Evolutionary conservation across 2,888 invertebrate species (phyloP).

Genomic region (Lasius platythorax): DNA sequence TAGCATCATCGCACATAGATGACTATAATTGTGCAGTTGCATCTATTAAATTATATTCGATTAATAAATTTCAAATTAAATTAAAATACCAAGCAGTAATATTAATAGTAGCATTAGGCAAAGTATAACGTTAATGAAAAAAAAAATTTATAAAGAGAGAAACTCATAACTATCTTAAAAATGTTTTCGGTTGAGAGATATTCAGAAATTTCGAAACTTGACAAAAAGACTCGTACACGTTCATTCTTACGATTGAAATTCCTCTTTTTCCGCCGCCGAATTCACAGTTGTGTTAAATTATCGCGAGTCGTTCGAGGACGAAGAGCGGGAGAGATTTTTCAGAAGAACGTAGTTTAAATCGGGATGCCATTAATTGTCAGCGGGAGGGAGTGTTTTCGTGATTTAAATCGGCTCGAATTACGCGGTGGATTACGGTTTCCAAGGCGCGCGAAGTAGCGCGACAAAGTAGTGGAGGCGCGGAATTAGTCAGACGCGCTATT

Average conservation of each 20-base stretch:
- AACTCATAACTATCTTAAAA: neutral
- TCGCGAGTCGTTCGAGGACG: neutral
- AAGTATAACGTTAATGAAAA: neutral
- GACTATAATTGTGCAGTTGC: neutral
- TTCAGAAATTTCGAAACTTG: neutral
- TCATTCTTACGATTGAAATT: neutral
- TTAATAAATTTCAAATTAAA: neutral
- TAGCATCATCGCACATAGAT: constrained; percentile 20
- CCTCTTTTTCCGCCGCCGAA: neutral
- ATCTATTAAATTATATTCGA: neutral
- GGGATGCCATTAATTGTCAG: constrained; percentile 20
- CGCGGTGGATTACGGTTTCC: constrained; percentile 67
- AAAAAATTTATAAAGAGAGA: neutral
- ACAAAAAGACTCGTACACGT: neutral
- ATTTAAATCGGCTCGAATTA: constrained; percentile 72
- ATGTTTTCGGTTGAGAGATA: neutral
- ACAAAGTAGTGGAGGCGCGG: constrained; percentile 66
- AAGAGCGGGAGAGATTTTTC: neutral
- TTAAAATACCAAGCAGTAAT: neutral
- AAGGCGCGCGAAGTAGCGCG: constrained; percentile 45
- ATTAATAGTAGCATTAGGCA: neutral
- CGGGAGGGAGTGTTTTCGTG: constrained; percentile 34
- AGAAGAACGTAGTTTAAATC: neutral
- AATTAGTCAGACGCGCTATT: constrained; percentile 74
- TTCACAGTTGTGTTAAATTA: neutral